phyloP scores from a whole-genome alignment of 1,140 invertebrate species.

The Tenebrio molitor region DNA sequence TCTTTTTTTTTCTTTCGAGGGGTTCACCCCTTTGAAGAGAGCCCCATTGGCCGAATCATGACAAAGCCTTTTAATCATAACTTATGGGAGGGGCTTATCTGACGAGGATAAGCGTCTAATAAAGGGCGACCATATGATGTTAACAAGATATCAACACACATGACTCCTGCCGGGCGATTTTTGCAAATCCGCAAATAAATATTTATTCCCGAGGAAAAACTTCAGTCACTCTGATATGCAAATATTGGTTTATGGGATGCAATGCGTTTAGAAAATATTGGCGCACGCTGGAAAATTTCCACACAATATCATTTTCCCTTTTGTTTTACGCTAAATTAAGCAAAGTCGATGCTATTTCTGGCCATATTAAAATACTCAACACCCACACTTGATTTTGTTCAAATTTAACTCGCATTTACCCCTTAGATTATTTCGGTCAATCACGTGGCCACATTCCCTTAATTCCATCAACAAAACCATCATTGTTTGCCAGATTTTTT shows the following conservation, averaged over 20 bases:
- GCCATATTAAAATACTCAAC: too few relatives aligned
- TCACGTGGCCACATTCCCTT: too few relatives aligned
- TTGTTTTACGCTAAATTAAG: too few relatives aligned
- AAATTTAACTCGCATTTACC: too few relatives aligned
- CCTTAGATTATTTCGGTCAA: too few relatives aligned
- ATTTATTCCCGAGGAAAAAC: conserved; percentile 9
- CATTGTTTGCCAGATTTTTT: too few relatives aligned
- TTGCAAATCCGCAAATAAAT: conserved; percentile 45
- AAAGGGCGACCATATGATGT: conserved; percentile 44
- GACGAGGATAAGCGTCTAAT: conserved; percentile 44
- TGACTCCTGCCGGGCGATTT: conserved; percentile 45
- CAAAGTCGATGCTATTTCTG: too few relatives aligned
- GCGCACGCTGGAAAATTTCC: neutral
- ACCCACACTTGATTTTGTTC: too few relatives aligned
- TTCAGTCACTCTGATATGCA: neutral
- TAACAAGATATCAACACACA: conserved; percentile 54
- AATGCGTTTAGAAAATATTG: neutral
- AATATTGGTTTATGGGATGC: neutral
- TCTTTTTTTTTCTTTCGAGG: conserved; percentile 41
- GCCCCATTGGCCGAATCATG: conserved; percentile 51
- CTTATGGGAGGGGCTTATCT: conserved; percentile 52
- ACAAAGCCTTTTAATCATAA: conserved; percentile 57
- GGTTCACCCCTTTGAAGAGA: conserved; percentile 46
- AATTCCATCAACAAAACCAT: too few relatives aligned
- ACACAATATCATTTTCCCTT: too few relatives aligned